Evolutionary conservation across 2,888 invertebrate genomes (phyloP).

Genomic region (Bellardia bayeri): DNA sequence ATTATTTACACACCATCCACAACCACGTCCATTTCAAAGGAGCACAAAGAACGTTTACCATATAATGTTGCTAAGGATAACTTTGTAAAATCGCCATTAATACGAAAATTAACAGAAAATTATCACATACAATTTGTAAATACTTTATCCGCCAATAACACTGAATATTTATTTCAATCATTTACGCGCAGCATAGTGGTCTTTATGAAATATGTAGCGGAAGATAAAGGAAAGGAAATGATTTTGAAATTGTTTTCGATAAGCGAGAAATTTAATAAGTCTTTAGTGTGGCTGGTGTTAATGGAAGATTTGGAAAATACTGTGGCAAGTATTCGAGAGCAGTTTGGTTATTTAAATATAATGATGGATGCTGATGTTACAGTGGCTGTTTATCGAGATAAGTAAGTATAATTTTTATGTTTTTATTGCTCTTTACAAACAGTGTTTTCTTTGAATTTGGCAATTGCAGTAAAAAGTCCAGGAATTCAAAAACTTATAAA

Average conservation of each 20-base stretch:
- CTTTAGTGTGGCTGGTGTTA: slow-evolving; percentile 79
- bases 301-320: slow-evolving; percentile 41
- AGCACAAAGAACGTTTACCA: not conserved
- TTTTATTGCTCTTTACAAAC: no score
- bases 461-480: no score
- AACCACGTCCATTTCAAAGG: not conserved
- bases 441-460: no score
- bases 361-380: slow-evolving; percentile 81
- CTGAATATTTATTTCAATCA: slow-evolving; percentile 52
- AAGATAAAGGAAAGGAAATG: slow-evolving; percentile 55
- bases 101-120: slow-evolving; percentile 71
- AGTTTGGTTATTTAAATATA: slow-evolving; percentile 74
- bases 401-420: slow-evolving; percentile 32
- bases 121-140: slow-evolving; percentile 78
- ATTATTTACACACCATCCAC: slow-evolving; percentile 73
- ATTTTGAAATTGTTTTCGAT: slow-evolving; percentile 75
- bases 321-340: not conserved
- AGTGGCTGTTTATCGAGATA: slow-evolving; percentile 72
- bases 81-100: slow-evolving; percentile 53
- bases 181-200: slow-evolving; percentile 76
- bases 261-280: slow-evolving; percentile 32
- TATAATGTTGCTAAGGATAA: slow-evolving; percentile 28
- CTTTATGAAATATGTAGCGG: slow-evolving; percentile 75
- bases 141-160: slow-evolving; percentile 7
- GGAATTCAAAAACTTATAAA: no score